phyloP scores from a whole-genome alignment of 2,113 vertebrate species.

The Thalassoma bifasciatum region DNA sequence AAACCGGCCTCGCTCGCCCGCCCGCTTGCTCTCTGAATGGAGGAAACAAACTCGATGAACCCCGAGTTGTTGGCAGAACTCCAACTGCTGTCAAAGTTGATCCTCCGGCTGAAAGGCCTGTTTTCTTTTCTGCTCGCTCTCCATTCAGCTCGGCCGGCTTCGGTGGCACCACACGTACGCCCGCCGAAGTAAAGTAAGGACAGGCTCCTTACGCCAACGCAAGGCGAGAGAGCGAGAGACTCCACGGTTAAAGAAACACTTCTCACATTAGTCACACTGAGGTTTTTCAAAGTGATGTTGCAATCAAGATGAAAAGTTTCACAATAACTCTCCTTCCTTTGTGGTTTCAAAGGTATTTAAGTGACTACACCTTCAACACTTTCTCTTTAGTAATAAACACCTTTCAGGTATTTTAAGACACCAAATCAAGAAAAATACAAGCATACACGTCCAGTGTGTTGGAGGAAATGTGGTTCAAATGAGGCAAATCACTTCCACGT shows the following conservation, averaged over 20 bases:
- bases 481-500: no score
- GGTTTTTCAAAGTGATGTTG: background rate
- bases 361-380: no score
- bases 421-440: no score
- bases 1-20: slow-evolving; percentile 8
- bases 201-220: background rate
- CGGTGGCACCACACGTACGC: background rate
- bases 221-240: background rate
- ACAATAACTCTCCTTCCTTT: background rate
- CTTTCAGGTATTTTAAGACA: no score
- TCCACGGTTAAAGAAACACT: background rate
- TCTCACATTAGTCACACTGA: background rate
- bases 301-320: background rate
- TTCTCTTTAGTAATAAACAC: no score
- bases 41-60: slow-evolving; percentile 68
- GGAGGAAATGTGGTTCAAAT: no score
- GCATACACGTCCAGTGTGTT: no score
- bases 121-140: slow-evolving; percentile 47
- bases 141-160: slow-evolving; percentile 7
- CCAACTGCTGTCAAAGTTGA: slow-evolving; percentile 70
- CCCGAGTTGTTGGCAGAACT: slow-evolving; percentile 29
- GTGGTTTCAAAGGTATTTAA: no score
- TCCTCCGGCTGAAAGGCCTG: slow-evolving; percentile 54
- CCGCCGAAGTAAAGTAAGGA: background rate
- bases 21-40: slow-evolving; percentile 41